phyloP scores from a whole-genome alignment of 2,797 vertebrate genomes.

The Dermochelys coriacea region DNA sequence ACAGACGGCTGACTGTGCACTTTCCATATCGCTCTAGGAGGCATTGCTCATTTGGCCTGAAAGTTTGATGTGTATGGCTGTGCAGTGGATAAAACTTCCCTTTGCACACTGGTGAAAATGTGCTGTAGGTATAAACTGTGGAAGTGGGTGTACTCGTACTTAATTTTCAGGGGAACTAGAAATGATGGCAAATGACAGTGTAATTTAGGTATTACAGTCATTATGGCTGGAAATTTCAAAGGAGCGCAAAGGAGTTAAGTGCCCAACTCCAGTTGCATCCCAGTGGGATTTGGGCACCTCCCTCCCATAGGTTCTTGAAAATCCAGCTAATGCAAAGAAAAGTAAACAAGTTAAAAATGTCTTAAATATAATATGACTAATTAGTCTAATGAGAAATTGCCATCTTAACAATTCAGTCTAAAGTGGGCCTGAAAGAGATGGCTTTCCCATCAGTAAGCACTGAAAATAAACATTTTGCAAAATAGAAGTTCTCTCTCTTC shows the following conservation, averaged over 20 bases:
- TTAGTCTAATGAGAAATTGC: not conserved
- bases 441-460: not conserved
- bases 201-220: not conserved
- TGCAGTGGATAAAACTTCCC: not conserved
- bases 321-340: not conserved
- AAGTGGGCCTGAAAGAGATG: not conserved
- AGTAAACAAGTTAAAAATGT: not conserved
- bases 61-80: not conserved
- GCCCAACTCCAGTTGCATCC: no score
- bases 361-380: not conserved
- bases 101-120: not conserved
- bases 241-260: not conserved
- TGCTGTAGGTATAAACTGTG: no score
- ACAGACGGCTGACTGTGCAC: not conserved
- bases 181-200: not conserved
- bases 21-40: not conserved
- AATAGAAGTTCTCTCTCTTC: not conserved
- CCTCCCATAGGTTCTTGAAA: not conserved
- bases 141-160: not conserved
- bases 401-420: accelerated
- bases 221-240: not conserved
- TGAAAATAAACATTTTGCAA: slow-evolving; percentile 20
- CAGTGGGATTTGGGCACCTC: not conserved
- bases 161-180: not conserved
- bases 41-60: not conserved